phyloP scores from a whole-genome alignment of 2,113 vertebrate species.

The Vulpes lagopus region DNA sequence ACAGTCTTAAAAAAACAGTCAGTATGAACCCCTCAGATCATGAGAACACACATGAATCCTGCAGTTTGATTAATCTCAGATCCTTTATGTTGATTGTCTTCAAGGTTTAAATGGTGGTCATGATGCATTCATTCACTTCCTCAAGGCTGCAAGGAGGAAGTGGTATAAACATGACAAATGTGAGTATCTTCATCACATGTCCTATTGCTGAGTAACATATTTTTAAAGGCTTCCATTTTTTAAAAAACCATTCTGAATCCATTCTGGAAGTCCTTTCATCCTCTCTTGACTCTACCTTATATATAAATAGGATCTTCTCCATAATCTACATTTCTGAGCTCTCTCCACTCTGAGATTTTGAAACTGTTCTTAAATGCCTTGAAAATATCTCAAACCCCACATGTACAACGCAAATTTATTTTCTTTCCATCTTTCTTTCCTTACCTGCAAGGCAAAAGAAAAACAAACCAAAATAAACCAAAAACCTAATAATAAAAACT shows the following conservation, averaged over 20 bases:
- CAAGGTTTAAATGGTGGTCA: neutral
- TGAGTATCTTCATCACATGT: neutral
- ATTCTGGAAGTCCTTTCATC: neutral
- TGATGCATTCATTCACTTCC: neutral
- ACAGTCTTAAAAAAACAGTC: neutral
- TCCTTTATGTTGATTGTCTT: neutral
- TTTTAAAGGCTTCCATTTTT: neutral
- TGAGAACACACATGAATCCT: rapidly evolving
- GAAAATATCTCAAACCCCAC: neutral
- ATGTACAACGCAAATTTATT: neutral
- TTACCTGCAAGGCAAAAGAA: neutral
- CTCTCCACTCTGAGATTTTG: neutral
- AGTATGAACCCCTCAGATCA: neutral
- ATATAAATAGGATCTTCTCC: neutral
- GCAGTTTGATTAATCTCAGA: neutral
- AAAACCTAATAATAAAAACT: neutral
- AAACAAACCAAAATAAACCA: neutral
- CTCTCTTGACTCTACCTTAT: neutral
- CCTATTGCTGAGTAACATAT: neutral
- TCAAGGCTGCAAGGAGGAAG: neutral
- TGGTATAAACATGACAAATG: neutral
- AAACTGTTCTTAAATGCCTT: neutral
- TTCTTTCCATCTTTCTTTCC: neutral
- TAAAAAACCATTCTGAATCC: neutral
- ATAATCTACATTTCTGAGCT: neutral